Evolutionary conservation across 2,113 vertebrate genomes (phyloP).

Genomic region (Microcebus tavaratra): DNA sequence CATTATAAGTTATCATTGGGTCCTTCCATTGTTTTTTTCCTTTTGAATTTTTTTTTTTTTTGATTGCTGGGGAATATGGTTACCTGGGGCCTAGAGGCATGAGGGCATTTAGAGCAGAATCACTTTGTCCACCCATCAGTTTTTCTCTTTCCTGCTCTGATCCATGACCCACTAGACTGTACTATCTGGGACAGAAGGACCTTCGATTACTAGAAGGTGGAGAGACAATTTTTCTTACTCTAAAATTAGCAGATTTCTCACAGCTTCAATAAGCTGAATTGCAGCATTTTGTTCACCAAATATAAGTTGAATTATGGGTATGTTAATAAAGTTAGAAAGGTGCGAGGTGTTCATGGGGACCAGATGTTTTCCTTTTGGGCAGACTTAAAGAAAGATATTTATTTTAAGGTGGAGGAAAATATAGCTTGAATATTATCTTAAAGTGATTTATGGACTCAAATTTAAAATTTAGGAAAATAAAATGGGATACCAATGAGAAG

Average conservation of each 20-base stretch:
- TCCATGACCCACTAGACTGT: neutral
- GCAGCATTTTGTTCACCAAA: neutral
- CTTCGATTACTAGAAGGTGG: neutral
- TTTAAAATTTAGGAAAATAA: slow-evolving; percentile 33
- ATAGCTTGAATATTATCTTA: neutral
- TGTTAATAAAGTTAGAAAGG: neutral
- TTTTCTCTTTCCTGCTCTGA: neutral
- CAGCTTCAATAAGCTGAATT: neutral
- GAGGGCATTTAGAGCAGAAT: neutral
- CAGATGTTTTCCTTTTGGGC: neutral
- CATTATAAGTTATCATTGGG: neutral
- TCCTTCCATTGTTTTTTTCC: neutral
- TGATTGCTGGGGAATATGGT: neutral
- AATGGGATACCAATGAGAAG: neutral
- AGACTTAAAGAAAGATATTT: neutral
- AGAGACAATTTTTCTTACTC: neutral
- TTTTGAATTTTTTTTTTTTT: neutral
- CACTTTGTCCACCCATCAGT: neutral
- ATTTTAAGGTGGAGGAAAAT: slow-evolving; percentile 10
- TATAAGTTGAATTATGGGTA: neutral
- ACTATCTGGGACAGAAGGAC: neutral
- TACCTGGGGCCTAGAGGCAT: neutral
- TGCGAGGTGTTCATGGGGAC: neutral
- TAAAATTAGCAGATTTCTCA: neutral
- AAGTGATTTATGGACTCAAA: slow-evolving; percentile 4